Percentiles rank a stretch among this genome's conserved stretches.
phyloP scores from a whole-genome alignment of 1,140 invertebrate species.

The Nasonia longicornis region DNA sequence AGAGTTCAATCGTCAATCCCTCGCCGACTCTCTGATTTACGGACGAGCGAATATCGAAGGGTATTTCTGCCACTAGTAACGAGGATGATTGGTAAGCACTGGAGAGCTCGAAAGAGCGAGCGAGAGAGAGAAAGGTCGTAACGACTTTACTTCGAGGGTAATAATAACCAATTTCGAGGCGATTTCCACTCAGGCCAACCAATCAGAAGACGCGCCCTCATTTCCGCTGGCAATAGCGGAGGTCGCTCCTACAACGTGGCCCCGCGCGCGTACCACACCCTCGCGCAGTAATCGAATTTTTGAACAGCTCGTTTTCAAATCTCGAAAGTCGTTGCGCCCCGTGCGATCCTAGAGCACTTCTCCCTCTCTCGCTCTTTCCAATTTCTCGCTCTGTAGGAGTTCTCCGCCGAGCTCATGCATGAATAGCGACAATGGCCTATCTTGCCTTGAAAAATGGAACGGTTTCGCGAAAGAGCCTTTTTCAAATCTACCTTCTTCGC shows the following conservation, averaged over 20 bases:
- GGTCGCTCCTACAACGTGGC: conserved; percentile 30
- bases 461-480: not conserved
- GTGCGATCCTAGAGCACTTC: not conserved
- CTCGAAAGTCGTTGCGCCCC: conserved; percentile 47
- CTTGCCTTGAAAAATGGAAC: not conserved
- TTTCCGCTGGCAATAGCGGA: conserved; percentile 55
- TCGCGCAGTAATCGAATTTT: conserved; percentile 61
- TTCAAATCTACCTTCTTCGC: not conserved
- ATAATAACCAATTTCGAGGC: conserved; percentile 69
- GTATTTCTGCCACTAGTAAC: conserved; percentile 45
- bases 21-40: conserved; percentile 24
- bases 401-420: not conserved
- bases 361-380: conserved; percentile 23
- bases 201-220: conserved; percentile 66
- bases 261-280: conserved; percentile 26
- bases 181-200: conserved; percentile 65
- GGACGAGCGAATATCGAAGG: conserved; percentile 26
- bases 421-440: conserved; percentile 10
- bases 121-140: conserved; percentile 49
- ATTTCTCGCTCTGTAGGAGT: conserved; percentile 17
- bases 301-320: conserved; percentile 60
- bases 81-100: conserved; percentile 60
- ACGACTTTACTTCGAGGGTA: conserved; percentile 63
- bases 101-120: not conserved
- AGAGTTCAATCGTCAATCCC: conserved; percentile 7